Base-by-base conservation (phyloP, 2,113 vertebrate genomes). In the Fulica atra region DNA sequence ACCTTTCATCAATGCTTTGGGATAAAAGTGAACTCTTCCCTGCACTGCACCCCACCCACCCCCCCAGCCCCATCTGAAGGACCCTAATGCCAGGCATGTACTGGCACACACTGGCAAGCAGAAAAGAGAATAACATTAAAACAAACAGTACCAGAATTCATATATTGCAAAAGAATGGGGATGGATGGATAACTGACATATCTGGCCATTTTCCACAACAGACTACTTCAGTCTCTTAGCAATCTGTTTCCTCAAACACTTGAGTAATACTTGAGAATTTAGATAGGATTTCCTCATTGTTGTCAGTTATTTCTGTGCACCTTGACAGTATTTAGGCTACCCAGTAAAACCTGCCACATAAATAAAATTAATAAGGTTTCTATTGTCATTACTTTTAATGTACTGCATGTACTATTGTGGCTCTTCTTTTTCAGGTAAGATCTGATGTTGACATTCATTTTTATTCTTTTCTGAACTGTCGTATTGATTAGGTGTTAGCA, bases 1-100 rank as follows among this genome's bases (percentile, higher is more conserved):
- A 96, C 38, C 64, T 95, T 94, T 94, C 89, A 93, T n/a, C 57
- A 1, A 28, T 48, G 78, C 93, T 93, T 71, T n/a, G 21, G 68
- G 88, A 93, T 83, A 83, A 88, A 87, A 96, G 65, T 5, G 6
- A 80, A 40, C 11, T 60, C 10, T 46, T 46, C 3, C 44, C 44
- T n/a, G n/a, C n/a, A n/a, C n/a, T n/a, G n/a, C n/a, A n/a, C n/a
- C n/a, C n/a, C n/a, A n/a, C n/a, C 17, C 40, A 11, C 40, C 40
- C 40, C 40, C 44, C 17, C 44, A 5, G 17, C 44, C 44, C 44
- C 6, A 16, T 46, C 44, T 46, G 57, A 78, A 89, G 70, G 21
- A 38, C 15, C 29, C 63, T 76, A 82, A n/a, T 84, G 63, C 46
- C 66, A 94, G 53, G 35, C 73, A 81, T 42, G 16, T 72, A 54